Evolutionary conservation across 2,888 invertebrate genomes (phyloP).

Genomic region (Perizoma affinitatum): DNA sequence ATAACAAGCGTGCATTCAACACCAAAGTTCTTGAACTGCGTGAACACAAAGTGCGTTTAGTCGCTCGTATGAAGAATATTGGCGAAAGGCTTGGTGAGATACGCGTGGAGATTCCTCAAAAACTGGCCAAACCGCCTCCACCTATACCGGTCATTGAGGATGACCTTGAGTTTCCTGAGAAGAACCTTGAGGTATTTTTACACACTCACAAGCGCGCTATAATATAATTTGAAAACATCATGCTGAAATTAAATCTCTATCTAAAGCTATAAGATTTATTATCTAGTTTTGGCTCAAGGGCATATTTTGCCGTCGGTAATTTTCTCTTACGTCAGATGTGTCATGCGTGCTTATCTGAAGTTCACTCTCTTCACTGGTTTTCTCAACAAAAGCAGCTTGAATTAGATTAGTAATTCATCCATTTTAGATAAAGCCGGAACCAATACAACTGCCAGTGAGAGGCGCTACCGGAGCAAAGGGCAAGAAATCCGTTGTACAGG

Average conservation of each 20-base stretch:
- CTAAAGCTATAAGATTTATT: too few species aligned
- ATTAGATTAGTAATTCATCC: too few species aligned
- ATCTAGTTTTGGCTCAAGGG: too few species aligned
- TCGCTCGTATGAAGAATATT: conserved; percentile 62
- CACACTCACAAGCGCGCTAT: too few species aligned
- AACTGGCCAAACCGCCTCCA: conserved; percentile 71
- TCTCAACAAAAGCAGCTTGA: too few species aligned
- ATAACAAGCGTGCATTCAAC: conserved; percentile 71
- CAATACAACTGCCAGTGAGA: conserved; percentile 37
- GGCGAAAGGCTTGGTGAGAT: conserved; percentile 78
- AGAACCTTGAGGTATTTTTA: conserved; percentile 74
- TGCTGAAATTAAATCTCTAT: too few species aligned
- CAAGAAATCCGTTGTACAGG: conserved; percentile 45
- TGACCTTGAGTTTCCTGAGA: conserved; percentile 84
- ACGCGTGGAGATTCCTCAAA: conserved; percentile 84
- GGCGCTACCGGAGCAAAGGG: conserved; percentile 37
- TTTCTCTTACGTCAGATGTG: too few species aligned
- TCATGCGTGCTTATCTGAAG: too few species aligned
- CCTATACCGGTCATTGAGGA: conserved; percentile 74
- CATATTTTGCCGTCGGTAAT: too few species aligned
- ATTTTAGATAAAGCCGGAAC: conserved; percentile 61
- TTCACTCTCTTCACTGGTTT: too few species aligned
- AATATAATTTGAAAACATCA: too few species aligned
- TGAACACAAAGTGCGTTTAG: conserved; percentile 64
- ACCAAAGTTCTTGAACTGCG: conserved; percentile 67